phyloP scores from a whole-genome alignment of 2,113 vertebrate genomes.

The Lucifuga dentata region DNA sequence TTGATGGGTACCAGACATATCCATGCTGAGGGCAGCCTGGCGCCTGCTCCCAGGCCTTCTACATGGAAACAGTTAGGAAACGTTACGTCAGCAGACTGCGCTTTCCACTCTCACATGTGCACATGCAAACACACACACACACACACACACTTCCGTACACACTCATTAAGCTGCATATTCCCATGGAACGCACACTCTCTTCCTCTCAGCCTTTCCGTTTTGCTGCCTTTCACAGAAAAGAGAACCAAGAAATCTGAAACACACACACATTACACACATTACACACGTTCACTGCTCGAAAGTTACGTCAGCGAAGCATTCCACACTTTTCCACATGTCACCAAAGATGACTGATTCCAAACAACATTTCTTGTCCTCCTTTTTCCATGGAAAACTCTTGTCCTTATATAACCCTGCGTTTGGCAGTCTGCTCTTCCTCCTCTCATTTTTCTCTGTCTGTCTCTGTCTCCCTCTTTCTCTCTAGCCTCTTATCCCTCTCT shows the following conservation, averaged over 20 bases:
- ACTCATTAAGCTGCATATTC: neutral
- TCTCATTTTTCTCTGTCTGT: slow-evolving; percentile 34
- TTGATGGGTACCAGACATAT: slow-evolving; percentile 81
- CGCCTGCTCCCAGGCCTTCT: slow-evolving; percentile 70
- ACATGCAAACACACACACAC: slow-evolving; percentile 23
- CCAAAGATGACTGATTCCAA: slow-evolving; percentile 72
- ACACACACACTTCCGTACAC: slow-evolving; percentile 28
- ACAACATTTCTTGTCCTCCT: slow-evolving; percentile 73
- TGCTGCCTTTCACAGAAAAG: slow-evolving; percentile 31
- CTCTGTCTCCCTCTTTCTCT: slow-evolving; percentile 13
- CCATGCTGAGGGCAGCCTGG: slow-evolving; percentile 70
- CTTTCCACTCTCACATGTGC: slow-evolving; percentile 67
- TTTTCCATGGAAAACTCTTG: slow-evolving; percentile 75
- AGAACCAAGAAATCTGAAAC: slow-evolving; percentile 47
- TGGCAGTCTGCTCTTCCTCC: slow-evolving; percentile 41
- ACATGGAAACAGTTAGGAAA: slow-evolving; percentile 83
- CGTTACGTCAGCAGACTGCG: slow-evolving; percentile 74
- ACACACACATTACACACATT: slow-evolving; percentile 50
- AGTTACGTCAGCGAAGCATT: slow-evolving; percentile 77
- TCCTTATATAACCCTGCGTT: slow-evolving; percentile 76
- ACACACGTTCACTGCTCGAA: slow-evolving; percentile 56
- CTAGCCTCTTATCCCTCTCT: slow-evolving; percentile 51
- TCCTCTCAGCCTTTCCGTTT: neutral
- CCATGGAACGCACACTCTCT: slow-evolving; percentile 36
- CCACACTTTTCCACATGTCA: slow-evolving; percentile 74